A percentile compares a stretch with the other conserved stretches of the same genome.
These are phyloP conservation scores for Peromyscus nudipes DNA, from an alignment of 2,797 vertebrate species.

Conservation along the genomic window DNA sequence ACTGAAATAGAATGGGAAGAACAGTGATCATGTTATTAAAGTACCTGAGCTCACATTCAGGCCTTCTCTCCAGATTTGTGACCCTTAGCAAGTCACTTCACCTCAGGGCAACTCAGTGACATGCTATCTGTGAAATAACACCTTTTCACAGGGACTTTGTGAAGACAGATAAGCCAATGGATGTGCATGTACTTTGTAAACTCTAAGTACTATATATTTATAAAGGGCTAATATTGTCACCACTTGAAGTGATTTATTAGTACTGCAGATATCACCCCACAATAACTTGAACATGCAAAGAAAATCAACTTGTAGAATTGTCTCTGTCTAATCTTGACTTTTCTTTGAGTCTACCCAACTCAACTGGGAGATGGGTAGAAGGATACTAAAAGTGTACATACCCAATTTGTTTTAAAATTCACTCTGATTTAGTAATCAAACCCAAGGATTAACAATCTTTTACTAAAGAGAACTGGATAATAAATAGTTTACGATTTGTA, in stretches of 20 bases:
- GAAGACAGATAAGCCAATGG: constrained; percentile 4
- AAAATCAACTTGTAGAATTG: constrained; percentile 11
- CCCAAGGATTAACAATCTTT: background rate
- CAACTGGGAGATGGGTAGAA: background rate
- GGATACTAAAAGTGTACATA: background rate
- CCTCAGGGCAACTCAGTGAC: constrained; percentile 2
- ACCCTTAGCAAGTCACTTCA: background rate
- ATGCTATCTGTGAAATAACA: constrained; percentile 2
- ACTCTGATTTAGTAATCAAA: constrained; percentile 28
- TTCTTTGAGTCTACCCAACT: background rate
- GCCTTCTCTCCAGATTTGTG: constrained; percentile 21
- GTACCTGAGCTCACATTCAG: background rate
- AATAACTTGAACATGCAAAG: background rate
- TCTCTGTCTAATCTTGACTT: constrained; percentile 29
- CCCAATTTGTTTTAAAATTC: constrained; percentile 37
- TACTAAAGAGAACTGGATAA: constrained; percentile 18
- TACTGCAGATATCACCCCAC: background rate
- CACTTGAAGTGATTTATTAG: background rate
- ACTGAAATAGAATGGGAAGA: background rate
- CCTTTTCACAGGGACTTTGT: constrained; percentile 5
- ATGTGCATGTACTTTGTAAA: constrained; percentile 10
- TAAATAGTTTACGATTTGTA: constrained; percentile 40
- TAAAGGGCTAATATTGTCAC: background rate
- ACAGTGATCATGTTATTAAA: background rate
- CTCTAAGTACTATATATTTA: constrained; percentile 13